A percentile compares a stretch with the other conserved stretches of the same genome.
phyloP scores from a whole-genome alignment of 1,140 invertebrate genomes.

The Sogatella furcifera region DNA sequence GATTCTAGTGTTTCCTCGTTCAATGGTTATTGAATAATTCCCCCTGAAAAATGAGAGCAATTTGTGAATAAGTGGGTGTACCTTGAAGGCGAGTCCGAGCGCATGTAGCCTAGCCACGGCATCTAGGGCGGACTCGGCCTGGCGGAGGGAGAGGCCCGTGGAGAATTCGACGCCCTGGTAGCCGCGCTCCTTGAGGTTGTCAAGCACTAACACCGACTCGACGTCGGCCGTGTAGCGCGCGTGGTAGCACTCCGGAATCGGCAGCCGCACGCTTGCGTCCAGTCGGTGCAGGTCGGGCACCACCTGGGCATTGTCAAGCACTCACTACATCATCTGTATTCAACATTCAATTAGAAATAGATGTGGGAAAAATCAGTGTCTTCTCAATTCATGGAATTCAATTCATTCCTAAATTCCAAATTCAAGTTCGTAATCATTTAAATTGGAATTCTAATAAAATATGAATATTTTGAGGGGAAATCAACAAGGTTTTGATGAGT shows the following conservation, averaged over 20 bases:
- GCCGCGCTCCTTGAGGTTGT: constrained; percentile 43
- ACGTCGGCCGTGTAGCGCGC: constrained; percentile 44
- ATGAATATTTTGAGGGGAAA: too few species aligned
- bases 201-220: constrained; percentile 50
- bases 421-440: too few species aligned
- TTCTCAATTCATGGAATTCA: too few species aligned
- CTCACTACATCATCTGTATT: too few species aligned
- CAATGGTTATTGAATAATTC: too few species aligned
- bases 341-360: too few species aligned
- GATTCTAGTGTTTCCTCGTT: too few species aligned
- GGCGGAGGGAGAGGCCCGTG: constrained; percentile 50
- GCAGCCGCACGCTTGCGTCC: constrained; percentile 32
- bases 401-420: too few species aligned
- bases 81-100: constrained; percentile 50
- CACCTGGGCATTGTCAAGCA: constrained; percentile 37
- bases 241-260: constrained; percentile 52
- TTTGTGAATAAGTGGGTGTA: constrained; percentile 25
- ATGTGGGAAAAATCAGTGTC: too few species aligned
- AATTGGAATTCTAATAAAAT: too few species aligned
- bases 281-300: constrained; percentile 42
- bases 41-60: too few species aligned
- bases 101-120: constrained; percentile 61
- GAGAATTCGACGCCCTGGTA: constrained; percentile 49
- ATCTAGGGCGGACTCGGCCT: constrained; percentile 50
- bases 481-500: too few species aligned